Evolutionary conservation across 2,797 vertebrate species (phyloP).

Genomic region (Crenuchus spilurus): DNA sequence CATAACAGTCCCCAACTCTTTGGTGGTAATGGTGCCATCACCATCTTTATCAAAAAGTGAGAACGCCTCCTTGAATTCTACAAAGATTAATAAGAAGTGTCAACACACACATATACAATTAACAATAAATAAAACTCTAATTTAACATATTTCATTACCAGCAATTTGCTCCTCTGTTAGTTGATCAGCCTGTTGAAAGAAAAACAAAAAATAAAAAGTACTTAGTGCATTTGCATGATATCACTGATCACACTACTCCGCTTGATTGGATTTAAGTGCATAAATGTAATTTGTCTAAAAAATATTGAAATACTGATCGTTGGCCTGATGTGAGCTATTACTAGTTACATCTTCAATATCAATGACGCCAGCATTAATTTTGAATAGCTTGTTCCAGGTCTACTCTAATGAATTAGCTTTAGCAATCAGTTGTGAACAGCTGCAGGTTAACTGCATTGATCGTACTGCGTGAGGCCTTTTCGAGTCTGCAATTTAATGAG

Average conservation of each 20-base stretch:
- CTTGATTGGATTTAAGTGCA: no score
- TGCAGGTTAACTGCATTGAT: not conserved
- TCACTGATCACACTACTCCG: no score
- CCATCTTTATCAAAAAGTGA: constrained; percentile 89
- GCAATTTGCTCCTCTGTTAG: constrained; percentile 68
- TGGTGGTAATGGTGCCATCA: constrained; percentile 74
- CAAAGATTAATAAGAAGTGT: constrained; percentile 14
- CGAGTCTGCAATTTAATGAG: not conserved
- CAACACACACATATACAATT: not conserved
- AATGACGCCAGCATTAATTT: not conserved
- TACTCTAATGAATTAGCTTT: not conserved
- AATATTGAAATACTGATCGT: not conserved
- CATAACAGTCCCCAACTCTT: constrained; percentile 80
- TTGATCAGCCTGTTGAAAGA: constrained; percentile 62
- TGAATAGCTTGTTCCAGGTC: not conserved
- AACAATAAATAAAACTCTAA: not conserved
- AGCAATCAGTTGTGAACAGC: not conserved
- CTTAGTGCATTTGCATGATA: no score
- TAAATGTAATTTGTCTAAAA: no score
- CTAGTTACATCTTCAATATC: not conserved
- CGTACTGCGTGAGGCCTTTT: not conserved
- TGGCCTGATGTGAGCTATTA: not conserved
- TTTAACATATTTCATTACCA: constrained; percentile 49
- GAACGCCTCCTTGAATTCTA: constrained; percentile 79
- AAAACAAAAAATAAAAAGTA: no score